phyloP scores from a whole-genome alignment of 2,797 vertebrate genomes.

The Acropternis orthonyx region DNA sequence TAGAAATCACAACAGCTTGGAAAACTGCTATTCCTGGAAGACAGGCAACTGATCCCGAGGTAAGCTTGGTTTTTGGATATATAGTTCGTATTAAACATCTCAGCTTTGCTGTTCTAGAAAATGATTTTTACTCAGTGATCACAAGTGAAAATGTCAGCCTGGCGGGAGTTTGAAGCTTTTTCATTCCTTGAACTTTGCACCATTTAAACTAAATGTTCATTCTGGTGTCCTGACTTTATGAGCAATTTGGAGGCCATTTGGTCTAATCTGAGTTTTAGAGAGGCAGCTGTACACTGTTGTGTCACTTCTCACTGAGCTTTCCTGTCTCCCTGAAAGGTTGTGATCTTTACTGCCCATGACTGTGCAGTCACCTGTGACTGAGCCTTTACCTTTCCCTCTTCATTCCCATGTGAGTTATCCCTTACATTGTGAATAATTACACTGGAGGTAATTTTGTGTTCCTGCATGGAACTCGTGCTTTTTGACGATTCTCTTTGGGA shows the following conservation, averaged over 20 bases:
- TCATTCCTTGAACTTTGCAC: neutral
- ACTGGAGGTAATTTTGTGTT: neutral
- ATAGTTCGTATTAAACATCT: slow-evolving; percentile 4
- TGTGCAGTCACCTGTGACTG: slow-evolving; percentile 49
- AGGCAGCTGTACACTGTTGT: slow-evolving; percentile 31
- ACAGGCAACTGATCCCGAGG: neutral
- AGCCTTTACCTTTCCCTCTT: slow-evolving; percentile 52
- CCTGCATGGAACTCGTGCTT: neutral
- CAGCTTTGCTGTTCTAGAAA: neutral
- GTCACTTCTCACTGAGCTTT: slow-evolving; percentile 22
- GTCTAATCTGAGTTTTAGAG: slow-evolving; percentile 44
- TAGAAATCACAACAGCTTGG: slow-evolving; percentile 9
- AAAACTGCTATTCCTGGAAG: neutral
- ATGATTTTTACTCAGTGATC: neutral
- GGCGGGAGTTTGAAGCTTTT: neutral
- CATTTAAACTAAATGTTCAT: neutral
- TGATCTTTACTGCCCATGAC: neutral
- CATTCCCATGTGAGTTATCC: neutral
- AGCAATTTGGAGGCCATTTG: slow-evolving; percentile 39
- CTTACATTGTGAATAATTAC: slow-evolving; percentile 21
- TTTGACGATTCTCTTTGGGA: neutral
- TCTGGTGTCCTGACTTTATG: slow-evolving; percentile 14
- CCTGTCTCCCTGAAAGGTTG: slow-evolving; percentile 5
- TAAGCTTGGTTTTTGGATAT: slow-evolving; percentile 18
- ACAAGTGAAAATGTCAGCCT: slow-evolving; percentile 39